Evolutionary conservation across 2,888 invertebrate species (phyloP).

Genomic region (Sycophila texana): DNA sequence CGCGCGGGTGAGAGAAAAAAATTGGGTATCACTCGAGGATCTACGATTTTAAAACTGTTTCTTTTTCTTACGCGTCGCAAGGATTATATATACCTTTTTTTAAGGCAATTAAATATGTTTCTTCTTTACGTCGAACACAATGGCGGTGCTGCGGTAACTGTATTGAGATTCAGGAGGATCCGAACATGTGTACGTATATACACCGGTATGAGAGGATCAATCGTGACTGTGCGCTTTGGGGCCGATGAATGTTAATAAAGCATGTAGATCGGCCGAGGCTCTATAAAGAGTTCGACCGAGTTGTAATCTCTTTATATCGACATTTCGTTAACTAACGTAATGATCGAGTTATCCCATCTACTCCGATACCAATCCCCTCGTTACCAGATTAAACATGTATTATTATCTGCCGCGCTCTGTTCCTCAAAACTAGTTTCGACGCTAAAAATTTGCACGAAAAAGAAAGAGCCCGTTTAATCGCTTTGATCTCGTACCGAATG

Average conservation of each 20-base stretch:
- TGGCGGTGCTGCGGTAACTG: conserved; percentile 25
- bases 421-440: no score
- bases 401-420: not conserved
- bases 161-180: conserved; percentile 1
- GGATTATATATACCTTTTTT: conserved; percentile 1
- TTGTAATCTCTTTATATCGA: conserved; percentile 45
- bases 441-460: no score
- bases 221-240: conserved; percentile 43
- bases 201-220: conserved; percentile 30
- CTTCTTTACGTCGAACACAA: conserved; percentile 16
- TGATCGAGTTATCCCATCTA: conserved; percentile 36
- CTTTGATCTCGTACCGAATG: no score
- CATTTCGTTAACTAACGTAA: conserved; percentile 44
- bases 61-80: no score
- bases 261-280: conserved; percentile 21
- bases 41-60: no score
- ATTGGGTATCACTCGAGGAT: no score
- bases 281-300: not conserved
- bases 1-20: no score
- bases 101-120: conserved; percentile 34
- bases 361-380: conserved; percentile 29
- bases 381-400: conserved; percentile 26
- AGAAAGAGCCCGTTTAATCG: no score
- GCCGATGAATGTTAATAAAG: conserved; percentile 47
- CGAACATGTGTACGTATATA: not conserved